phyloP scores from a whole-genome alignment of 2,797 vertebrate genomes.

The Echeneis naucrates region DNA sequence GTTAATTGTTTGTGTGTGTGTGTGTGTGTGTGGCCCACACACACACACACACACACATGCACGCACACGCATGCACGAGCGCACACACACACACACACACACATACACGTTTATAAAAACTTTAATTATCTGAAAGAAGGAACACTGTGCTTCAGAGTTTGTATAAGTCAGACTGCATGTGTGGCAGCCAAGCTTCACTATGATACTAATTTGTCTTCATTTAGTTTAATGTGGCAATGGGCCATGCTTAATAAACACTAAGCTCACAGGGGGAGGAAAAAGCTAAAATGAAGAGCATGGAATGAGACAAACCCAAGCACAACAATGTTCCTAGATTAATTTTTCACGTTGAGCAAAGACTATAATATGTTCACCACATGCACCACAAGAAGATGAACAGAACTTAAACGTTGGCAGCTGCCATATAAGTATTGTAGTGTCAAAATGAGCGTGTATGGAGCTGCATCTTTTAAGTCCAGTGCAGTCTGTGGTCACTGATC shows the following conservation, averaged over 20 bases:
- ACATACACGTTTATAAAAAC: too few species aligned
- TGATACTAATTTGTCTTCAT: conserved; percentile 34
- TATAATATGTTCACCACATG: not conserved
- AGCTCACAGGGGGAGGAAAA: not conserved
- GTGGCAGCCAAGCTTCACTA: conserved; percentile 17
- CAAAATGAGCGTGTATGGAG: not conserved
- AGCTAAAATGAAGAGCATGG: conserved; percentile 6
- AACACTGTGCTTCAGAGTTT: conserved; percentile 3
- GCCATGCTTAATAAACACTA: conserved; percentile 29
- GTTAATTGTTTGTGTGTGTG: too few species aligned
- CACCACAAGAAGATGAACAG: not conserved
- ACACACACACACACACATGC: not conserved
- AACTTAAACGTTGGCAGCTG: not conserved
- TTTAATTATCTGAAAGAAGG: too few species aligned
- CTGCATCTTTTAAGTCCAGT: not conserved
- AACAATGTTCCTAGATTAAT: not conserved
- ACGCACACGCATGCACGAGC: not conserved
- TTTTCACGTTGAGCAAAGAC: conserved; percentile 6
- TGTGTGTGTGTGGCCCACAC: too few species aligned
- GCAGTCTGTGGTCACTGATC: conserved; percentile 34
- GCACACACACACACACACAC: not conserved
- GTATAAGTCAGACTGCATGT: conserved; percentile 7
- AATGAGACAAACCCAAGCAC: not conserved
- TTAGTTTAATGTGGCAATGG: conserved; percentile 33
- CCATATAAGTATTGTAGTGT: not conserved